Evolutionary conservation across 2,888 invertebrate species (phyloP).

Genomic region (Drosophila differens): DNA sequence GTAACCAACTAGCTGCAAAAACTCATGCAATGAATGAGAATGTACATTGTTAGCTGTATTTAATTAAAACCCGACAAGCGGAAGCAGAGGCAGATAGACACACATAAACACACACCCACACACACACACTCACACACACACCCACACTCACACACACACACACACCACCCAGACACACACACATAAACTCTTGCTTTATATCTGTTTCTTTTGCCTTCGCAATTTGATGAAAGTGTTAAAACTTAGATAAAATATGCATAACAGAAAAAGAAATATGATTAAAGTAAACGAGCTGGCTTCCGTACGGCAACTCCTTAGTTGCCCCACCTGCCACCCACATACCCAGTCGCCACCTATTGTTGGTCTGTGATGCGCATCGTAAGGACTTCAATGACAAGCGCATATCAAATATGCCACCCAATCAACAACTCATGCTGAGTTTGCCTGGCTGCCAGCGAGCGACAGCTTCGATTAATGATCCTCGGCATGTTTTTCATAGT

Average conservation of each 20-base stretch:
- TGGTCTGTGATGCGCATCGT: background rate
- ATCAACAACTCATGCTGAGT: conserved; percentile 1
- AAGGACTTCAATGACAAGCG: background rate
- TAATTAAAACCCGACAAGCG: conserved; percentile 57
- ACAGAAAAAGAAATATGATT: conserved; percentile 19
- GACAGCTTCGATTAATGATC: background rate
- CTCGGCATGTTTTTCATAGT: background rate
- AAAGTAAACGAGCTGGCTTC: conserved; percentile 21
- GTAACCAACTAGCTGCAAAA: conserved; percentile 69
- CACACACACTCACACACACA: background rate
- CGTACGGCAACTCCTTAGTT: background rate
- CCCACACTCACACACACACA: background rate
- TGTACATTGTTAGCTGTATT: conserved; percentile 72
- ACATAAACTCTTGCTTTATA: background rate
- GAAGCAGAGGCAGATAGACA: conserved; percentile 9
- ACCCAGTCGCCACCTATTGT: too few species aligned
- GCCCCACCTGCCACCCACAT: background rate
- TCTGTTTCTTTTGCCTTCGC: conserved; percentile 21
- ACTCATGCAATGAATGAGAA: conserved; percentile 66
- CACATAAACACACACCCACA: conserved; percentile 2
- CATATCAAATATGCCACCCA: background rate
- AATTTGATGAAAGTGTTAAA: conserved; percentile 58
- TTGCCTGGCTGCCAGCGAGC: background rate
- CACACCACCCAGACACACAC: background rate
- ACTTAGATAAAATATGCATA: conserved; percentile 62